Evolutionary conservation across 2,888 invertebrate genomes (phyloP), one percentile per base, ranked within the genome.

Genomic region (Nomada fucata): DNA sequence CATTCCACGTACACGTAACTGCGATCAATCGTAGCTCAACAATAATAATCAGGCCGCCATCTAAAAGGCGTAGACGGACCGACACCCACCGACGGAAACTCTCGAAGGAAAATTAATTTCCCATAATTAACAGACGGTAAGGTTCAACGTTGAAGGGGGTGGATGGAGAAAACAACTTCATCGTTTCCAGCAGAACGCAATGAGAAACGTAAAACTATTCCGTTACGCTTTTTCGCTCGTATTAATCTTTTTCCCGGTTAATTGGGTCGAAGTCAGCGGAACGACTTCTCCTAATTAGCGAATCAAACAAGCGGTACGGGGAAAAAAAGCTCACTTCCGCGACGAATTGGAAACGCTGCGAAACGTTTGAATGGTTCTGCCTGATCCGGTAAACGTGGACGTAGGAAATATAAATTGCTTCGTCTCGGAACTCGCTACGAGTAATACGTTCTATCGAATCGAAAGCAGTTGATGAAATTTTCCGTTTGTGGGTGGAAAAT

Each of bases 211-310:
- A 57, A 73, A 73, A 57, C 42, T 64, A 55, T 61, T 20, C 1
- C 47, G 71, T 63, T 63, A 64, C 64, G 9, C 29, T 65, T 36
- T 57, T 57, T 57, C 44, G n/a, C 20, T 13, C 29, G 13, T 20
- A 52, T 68, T 29, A 20, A 68, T 52, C 26, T 75, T 44, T 68
- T 53, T 53, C 29, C 15, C 52, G 61, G 18, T 78, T 78, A 78
- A 78, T 78, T 78, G 76, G 55, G 52, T 42, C 60, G 59, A 29
- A 60, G 74, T 65, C 61, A n/a, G 36, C 20, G 57, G 15, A 36
- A 67, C 67, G 53, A 23, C 53, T 67, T 61, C 53, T 61, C 36
- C 67, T 77, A 77, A 77, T 77, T 77, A 77, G 60, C 65, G 60
- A 68, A 68, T 78, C 61, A 68, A 78, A 78, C 75, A 75, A 55